A percentile compares a stretch with the other conserved stretches of the same genome.
Conservation (phyloP, 2,797 vertebrate species). For the Pseudocheirus occidentalis region DNA sequence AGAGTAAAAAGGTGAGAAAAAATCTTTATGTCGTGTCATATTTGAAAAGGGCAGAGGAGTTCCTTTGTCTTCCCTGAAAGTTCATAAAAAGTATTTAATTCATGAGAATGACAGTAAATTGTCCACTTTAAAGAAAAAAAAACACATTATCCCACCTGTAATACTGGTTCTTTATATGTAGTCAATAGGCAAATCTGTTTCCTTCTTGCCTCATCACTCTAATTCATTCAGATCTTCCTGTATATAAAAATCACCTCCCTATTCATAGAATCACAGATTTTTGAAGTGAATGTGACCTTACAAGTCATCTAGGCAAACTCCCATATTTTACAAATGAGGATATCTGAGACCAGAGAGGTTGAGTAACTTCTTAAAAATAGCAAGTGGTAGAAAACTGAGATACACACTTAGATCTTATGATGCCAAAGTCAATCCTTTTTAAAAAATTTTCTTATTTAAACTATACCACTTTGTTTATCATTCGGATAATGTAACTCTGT, state of each 20-base stretch:
- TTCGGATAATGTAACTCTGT: conserved; percentile 51
- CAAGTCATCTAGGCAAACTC: no score
- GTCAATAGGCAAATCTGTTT: conserved; percentile 16
- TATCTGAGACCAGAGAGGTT: no score
- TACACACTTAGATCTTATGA: no score
- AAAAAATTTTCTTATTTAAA: conserved; percentile 53
- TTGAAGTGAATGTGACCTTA: no score
- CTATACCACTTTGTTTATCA: conserved; percentile 33
- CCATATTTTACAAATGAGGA: no score
- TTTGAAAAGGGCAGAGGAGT: conserved; percentile 34
- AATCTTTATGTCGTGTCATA: conserved; percentile 36
- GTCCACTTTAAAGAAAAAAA: conserved; percentile 61
- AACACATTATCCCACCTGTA: conserved; percentile 1
- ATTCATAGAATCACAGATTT: no score
- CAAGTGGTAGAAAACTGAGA: no score
- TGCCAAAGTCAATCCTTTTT: no score
- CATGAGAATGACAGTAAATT: conserved; percentile 38
- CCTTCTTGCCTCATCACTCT: conserved; percentile 21
- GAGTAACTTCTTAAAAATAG: no score
- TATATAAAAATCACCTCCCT: no score
- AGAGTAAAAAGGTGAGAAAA: neutral
- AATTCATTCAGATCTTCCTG: conserved; percentile 33
- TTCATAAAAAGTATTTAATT: conserved; percentile 46
- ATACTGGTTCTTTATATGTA: conserved; percentile 40
- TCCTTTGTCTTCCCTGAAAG: conserved; percentile 41